Conservation (phyloP, 1,140 invertebrate genomes). For the Oreohelix idahoensis region DNA sequence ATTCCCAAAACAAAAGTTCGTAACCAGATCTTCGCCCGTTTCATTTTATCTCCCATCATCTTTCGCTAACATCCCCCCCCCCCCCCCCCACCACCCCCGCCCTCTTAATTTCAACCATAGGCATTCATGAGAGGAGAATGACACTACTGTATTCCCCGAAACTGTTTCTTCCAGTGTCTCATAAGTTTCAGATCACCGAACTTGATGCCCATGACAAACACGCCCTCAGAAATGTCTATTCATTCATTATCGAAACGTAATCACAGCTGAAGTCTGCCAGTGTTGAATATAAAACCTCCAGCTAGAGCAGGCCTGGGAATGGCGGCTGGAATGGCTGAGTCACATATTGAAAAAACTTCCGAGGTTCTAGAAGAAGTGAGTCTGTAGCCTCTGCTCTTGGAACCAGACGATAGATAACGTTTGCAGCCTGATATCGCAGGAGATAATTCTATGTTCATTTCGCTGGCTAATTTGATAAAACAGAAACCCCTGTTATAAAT, state of each 20-base stretch:
- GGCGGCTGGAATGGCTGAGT: not conserved
- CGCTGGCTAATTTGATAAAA: not conserved
- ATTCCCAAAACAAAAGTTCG: no score
- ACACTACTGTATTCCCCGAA: no score
- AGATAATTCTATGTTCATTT: conserved; percentile 1
- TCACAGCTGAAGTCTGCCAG: not conserved
- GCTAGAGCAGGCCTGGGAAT: not conserved
- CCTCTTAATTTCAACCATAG: no score
- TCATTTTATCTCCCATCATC: no score
- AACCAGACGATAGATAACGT: not conserved
- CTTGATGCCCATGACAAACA: not conserved
- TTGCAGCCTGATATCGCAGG: not conserved
- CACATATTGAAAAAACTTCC: not conserved
- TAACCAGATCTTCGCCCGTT: no score
- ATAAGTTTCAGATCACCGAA: not conserved
- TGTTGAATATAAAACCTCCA: not conserved
- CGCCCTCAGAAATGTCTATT: not conserved
- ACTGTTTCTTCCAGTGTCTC: not conserved
- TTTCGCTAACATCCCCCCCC: no score
- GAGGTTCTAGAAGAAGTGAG: not conserved
- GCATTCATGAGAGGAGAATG: no score
- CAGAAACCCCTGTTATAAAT: not conserved
- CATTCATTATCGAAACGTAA: not conserved
- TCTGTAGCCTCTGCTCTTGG: not conserved
- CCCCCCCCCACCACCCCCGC: no score